phyloP scores from a whole-genome alignment of 2,797 vertebrate species.

The Mus caroli region DNA sequence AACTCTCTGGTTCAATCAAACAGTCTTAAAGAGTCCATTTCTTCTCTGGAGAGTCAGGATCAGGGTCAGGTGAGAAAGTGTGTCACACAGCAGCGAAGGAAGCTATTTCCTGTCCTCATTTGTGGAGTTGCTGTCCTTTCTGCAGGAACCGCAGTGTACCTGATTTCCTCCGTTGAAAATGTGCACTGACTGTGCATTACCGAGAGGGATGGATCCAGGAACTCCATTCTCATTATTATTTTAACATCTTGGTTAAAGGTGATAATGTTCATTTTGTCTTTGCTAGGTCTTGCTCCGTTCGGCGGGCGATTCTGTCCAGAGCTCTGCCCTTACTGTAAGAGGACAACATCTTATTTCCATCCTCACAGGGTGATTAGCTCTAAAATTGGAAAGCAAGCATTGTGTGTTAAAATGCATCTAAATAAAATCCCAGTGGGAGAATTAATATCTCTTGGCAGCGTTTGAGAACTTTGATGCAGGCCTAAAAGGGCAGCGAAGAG shows the following conservation, averaged over 20 bases:
- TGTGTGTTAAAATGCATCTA: slow-evolving; percentile 53
- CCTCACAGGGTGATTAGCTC: slow-evolving; percentile 64
- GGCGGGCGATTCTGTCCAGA: not conserved
- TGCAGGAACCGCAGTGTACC: not conserved
- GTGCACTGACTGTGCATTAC: not conserved
- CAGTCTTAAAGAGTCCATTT: not conserved
- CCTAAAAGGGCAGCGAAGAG: not conserved
- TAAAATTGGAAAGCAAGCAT: slow-evolving; percentile 71
- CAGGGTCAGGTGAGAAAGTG: not conserved
- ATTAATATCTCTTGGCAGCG: not conserved
- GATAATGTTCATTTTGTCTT: not conserved
- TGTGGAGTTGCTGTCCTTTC: not conserved
- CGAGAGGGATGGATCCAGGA: too few species aligned
- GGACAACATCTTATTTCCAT: slow-evolving; percentile 13
- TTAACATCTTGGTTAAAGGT: not conserved
- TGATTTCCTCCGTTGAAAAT: not conserved
- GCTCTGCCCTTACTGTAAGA: not conserved
- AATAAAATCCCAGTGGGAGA: slow-evolving; percentile 48
- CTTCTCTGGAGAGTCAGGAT: not conserved
- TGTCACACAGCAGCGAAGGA: accelerated
- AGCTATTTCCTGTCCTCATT: not conserved
- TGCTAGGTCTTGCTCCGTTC: not conserved
- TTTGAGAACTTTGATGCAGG: not conserved
- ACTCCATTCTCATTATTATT: slow-evolving; percentile 1
- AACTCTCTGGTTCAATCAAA: not conserved